Evolutionary conservation across 2,888 invertebrate species (phyloP).

Genomic region (Atherix ibis): DNA sequence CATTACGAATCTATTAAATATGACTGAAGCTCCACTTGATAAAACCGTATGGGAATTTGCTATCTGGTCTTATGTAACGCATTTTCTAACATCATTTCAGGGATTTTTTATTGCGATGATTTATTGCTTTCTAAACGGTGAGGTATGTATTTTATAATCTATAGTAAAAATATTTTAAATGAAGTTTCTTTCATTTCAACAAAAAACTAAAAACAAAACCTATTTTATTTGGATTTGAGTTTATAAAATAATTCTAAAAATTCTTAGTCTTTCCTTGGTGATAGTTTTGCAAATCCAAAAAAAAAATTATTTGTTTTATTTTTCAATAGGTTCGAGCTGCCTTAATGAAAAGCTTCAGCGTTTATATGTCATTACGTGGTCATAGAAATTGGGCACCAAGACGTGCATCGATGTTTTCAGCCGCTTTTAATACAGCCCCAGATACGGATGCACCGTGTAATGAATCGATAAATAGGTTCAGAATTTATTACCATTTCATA

Average conservation of each 20-base stretch:
- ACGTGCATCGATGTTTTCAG: conserved; percentile 30
- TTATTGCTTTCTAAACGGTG: conserved; percentile 71
- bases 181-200: background rate
- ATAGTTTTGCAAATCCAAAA: no score
- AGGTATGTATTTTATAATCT: conserved; percentile 39
- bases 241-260: no score
- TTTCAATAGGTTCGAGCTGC: conserved; percentile 35
- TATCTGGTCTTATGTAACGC: conserved; percentile 61
- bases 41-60: conserved; percentile 54
- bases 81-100: conserved; percentile 71
- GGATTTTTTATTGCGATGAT: conserved; percentile 65
- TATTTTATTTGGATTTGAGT: background rate
- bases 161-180: conserved; percentile 1
- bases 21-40: conserved; percentile 52
- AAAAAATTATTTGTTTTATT: no score
- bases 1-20: conserved; percentile 59
- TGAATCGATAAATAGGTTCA: conserved; percentile 15
- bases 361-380: conserved; percentile 33
- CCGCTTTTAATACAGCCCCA: conserved; percentile 27
- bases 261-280: no score
- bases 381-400: conserved; percentile 30
- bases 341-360: conserved; percentile 32
- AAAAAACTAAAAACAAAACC: background rate
- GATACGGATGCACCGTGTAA: conserved; percentile 26
- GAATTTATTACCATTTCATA: background rate